These are phyloP conservation scores for Osmoderma eremita DNA, from an alignment of 2,888 invertebrate species.

Conservation along the genomic window DNA sequence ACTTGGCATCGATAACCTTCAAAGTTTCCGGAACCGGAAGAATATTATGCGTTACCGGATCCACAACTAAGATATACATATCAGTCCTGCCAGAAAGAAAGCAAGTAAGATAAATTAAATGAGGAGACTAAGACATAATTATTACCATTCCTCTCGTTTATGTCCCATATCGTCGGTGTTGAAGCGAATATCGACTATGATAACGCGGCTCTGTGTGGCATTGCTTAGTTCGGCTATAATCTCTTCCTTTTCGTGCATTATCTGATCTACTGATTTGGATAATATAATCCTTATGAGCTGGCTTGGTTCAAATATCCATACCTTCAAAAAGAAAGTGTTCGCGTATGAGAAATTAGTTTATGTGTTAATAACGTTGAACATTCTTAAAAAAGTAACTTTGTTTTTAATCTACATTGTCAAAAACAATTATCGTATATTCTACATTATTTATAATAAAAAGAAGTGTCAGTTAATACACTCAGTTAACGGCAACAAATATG, in stretches of 20 bases:
- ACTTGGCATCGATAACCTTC: slow-evolving; percentile 84
- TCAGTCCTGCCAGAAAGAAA: slow-evolving; percentile 75
- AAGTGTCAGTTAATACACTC: too few species aligned
- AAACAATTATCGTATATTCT: too few species aligned
- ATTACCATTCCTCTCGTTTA: slow-evolving; percentile 76
- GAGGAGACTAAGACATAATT: slow-evolving; percentile 8
- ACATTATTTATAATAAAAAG: too few species aligned
- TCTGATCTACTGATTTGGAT: slow-evolving; percentile 82
- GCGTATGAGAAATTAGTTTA: background rate
- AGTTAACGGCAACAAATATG: too few species aligned
- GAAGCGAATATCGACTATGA: slow-evolving; percentile 81
- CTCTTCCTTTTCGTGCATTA: slow-evolving; percentile 75
- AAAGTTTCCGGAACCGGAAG: slow-evolving; percentile 81
- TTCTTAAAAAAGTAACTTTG: too few species aligned
- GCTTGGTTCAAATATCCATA: slow-evolving; percentile 90
- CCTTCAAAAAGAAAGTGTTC: slow-evolving; percentile 64
- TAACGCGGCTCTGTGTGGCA: slow-evolving; percentile 80
- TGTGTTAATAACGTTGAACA: too few species aligned
- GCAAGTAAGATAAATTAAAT: background rate
- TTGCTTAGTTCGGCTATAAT: slow-evolving; percentile 78
- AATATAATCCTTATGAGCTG: slow-evolving; percentile 86
- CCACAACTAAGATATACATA: slow-evolving; percentile 85
- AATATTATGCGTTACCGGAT: slow-evolving; percentile 77
- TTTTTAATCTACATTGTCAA: too few species aligned
- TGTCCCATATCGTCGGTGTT: slow-evolving; percentile 74